Percentiles rank a stretch among this genome's conserved stretches.
Conservation (phyloP, 1,140 invertebrate genomes). For the Tribolium madens region DNA sequence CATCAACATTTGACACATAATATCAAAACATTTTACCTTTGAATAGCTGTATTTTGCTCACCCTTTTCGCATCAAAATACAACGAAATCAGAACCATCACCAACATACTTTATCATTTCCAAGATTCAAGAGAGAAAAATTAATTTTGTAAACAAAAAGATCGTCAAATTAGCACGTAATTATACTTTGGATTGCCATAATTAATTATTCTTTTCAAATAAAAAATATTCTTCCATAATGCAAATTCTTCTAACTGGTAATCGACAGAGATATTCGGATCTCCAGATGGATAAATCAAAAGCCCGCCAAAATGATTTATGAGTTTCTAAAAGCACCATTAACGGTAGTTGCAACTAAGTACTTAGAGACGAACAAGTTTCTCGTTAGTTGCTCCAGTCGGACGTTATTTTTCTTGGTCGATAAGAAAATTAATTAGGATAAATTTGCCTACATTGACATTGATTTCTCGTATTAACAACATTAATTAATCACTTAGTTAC, state of each 20-base stretch:
- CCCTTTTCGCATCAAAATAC: neutral
- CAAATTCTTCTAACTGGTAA: slow-evolving; percentile 17
- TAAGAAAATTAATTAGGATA: neutral
- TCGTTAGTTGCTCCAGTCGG: neutral
- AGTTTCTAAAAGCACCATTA: slow-evolving; percentile 37
- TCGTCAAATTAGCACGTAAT: neutral
- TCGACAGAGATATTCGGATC: slow-evolving; percentile 9
- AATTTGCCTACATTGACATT: neutral
- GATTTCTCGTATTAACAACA: neutral
- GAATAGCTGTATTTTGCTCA: slow-evolving; percentile 4
- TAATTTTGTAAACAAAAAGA: neutral
- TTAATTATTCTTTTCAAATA: neutral
- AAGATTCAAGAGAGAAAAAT: neutral
- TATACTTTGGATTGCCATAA: neutral
- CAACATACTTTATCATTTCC: slow-evolving; percentile 1
- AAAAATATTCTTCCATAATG: slow-evolving; percentile 2
- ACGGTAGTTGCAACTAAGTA: slow-evolving; percentile 34
- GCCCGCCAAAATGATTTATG: slow-evolving; percentile 31
- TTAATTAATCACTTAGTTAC: neutral
- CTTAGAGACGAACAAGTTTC: slow-evolving; percentile 39
- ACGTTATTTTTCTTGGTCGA: slow-evolving; percentile 26
- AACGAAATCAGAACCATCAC: neutral
- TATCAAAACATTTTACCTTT: slow-evolving; percentile 13
- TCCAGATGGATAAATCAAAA: slow-evolving; percentile 16
- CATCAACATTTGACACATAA: slow-evolving; percentile 16